Percentiles rank a stretch among this genome's conserved stretches.
Evolutionary conservation across 2,797 vertebrate genomes (phyloP).

Genomic region (Amazona finschi): DNA sequence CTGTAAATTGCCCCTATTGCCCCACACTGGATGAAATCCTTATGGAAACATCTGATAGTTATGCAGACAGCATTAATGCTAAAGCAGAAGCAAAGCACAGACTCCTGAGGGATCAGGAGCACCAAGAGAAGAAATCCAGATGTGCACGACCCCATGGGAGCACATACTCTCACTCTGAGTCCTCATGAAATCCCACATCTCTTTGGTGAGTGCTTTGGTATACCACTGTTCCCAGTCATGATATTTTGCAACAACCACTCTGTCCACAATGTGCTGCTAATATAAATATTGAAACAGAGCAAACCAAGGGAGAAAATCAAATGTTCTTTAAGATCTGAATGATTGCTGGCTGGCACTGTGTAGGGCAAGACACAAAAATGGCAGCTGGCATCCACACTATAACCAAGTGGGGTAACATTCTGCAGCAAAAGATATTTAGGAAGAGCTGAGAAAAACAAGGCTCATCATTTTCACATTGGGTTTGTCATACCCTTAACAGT

Average conservation of each 20-base stretch:
- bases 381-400: neutral
- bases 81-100: neutral
- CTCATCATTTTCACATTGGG: neutral
- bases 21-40: neutral
- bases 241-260: neutral
- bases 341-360: neutral
- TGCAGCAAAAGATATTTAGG: neutral
- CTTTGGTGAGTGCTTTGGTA: neutral
- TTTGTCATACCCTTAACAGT: neutral
- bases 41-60: neutral
- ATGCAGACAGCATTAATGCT: neutral
- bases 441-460: neutral
- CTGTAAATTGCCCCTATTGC: neutral
- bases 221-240: neutral
- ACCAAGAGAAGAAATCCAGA: neutral
- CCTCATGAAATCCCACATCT: neutral
- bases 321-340: neutral
- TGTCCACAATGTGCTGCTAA: neutral
- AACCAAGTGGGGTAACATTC: neutral
- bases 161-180: neutral
- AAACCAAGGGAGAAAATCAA: neutral
- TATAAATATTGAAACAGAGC: neutral
- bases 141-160: neutral
- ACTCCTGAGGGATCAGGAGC: neutral
- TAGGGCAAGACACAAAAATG: neutral